Evolutionary conservation across 2,888 invertebrate species (phyloP), one percentile per base, ranked within the genome.

Genomic region (Cepaea hortensis): DNA sequence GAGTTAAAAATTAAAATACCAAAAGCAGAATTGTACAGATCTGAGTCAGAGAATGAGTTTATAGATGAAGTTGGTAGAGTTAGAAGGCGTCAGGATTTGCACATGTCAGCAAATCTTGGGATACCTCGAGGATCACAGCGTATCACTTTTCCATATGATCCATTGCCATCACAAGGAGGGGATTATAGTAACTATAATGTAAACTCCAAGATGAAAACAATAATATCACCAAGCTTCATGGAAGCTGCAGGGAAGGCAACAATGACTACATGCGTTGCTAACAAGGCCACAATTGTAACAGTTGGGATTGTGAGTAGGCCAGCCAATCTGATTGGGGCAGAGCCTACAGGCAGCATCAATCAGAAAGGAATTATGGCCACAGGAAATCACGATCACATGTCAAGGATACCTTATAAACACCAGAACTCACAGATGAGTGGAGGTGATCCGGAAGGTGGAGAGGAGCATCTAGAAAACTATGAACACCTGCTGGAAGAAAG

Each of bases 171-270:
- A 65, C 82, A 77, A 18, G 77, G 77, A 68, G 83, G 77, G 35
- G 84, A 87, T 6, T 87, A 84, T 65, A 68, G 50, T 35, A 84
- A 87, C 48, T 87, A 72, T 35, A 83, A 87, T 50, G 72, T 77
- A 48, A 83, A 84, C 65, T 80, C 87, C 7, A 89, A 89, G 50
- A 83, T 87, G 73, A 89, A 89, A 62, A 89, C 89, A 15, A 76
- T 92, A 55, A 91, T 91, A 81, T 92, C 91, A 20, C 92, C 91
- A 61, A 92, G 91, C 84, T 92, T 91, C 84, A 90, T 90, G 81
- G 91, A 91, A 35, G 90, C 92, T 62, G 90, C 92, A 70, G 92
- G 91, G 4, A 90, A 89, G 85, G 92, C 92, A 35, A 87, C 92
- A 11, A 91, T 92, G 90, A 91, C 91, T n/a, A 92, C 92, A 0